These are phyloP conservation scores for Coremacera marginata DNA, from an alignment of 2,888 invertebrate genomes.

Conservation along the genomic window DNA sequence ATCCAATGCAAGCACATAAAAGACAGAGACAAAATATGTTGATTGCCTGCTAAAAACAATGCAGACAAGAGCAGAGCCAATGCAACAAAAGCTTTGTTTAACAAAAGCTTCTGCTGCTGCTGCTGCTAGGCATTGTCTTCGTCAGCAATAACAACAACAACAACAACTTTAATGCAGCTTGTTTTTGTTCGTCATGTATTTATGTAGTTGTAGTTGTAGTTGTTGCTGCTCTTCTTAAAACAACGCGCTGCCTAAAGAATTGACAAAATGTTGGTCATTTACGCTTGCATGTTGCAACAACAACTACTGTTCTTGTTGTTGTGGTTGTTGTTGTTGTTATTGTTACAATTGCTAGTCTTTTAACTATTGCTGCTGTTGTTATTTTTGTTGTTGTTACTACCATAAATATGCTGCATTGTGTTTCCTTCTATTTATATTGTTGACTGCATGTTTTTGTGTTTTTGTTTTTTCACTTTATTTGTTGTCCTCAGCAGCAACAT, in stretches of 20 bases:
- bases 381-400: background rate
- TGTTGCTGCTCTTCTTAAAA: background rate
- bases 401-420: background rate
- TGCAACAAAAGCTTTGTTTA: background rate
- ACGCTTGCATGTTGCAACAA: background rate
- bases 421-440: background rate
- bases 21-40: background rate
- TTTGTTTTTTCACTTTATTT: background rate
- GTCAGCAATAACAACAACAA: background rate
- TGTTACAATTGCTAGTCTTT: background rate
- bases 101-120: background rate
- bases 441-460: conserved; percentile 1
- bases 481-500: background rate
- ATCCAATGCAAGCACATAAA: background rate
- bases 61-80: background rate
- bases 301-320: background rate
- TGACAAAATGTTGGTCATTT: conserved; percentile 6
- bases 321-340: background rate
- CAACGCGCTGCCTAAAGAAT: background rate
- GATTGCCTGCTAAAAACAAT: conserved; percentile 3
- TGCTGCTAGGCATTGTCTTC: background rate
- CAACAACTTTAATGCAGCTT: background rate
- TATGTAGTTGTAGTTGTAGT: too few relatives aligned
- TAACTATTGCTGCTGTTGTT: background rate
- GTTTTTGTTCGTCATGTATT: too few relatives aligned